phyloP scores from a whole-genome alignment of 2,113 vertebrate genomes.

The Etheostoma spectabile region DNA sequence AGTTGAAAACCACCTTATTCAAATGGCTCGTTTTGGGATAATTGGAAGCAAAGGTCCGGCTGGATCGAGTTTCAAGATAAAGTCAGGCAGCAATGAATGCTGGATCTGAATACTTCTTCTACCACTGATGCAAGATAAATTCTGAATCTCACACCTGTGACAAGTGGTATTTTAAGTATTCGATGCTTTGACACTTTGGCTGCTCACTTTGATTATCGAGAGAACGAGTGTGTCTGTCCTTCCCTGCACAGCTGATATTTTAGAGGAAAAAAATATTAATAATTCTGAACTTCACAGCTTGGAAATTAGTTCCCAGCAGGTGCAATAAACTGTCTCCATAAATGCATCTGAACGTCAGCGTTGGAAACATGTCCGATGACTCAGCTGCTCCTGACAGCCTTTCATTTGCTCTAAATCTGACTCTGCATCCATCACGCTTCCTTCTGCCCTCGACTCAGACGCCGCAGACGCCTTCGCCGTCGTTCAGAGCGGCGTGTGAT shows the following conservation, averaged over 20 bases:
- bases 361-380: conserved; percentile 27
- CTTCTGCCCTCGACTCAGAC: conserved; percentile 1
- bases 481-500: not conserved
- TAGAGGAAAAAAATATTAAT: too few species aligned
- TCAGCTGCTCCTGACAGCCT: conserved; percentile 32
- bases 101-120: too few species aligned
- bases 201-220: too few species aligned
- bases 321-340: conserved; percentile 23
- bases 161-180: too few species aligned
- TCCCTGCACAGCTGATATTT: not conserved
- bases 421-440: conserved; percentile 14
- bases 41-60: conserved; percentile 90
- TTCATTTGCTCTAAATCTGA: conserved; percentile 27
- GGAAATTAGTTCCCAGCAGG: not conserved
- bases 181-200: too few species aligned
- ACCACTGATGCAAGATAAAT: too few species aligned
- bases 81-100: conserved; percentile 90
- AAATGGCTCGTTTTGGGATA: conserved; percentile 94
- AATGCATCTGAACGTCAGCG: not conserved
- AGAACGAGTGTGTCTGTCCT: not conserved
- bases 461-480: not conserved
- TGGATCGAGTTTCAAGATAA: conserved; percentile 99
- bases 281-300: too few species aligned
- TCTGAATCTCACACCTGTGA: too few species aligned
- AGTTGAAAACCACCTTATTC: conserved; percentile 98